A percentile compares a stretch with the other conserved stretches of the same genome.
phyloP scores from a whole-genome alignment of 2,888 invertebrate species.

The Andrena fulva region DNA sequence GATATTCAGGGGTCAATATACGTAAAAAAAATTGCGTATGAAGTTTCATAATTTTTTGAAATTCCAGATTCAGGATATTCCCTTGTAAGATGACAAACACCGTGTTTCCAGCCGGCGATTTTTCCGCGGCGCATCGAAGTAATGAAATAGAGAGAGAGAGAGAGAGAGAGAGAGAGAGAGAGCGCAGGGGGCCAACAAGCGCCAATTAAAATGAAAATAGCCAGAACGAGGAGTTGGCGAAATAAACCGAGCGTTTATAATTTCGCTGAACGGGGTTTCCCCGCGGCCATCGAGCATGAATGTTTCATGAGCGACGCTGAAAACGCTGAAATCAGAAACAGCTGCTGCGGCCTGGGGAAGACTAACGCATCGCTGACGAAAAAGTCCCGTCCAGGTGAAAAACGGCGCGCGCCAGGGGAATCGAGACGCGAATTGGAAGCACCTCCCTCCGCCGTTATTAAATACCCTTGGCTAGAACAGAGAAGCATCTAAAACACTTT shows the following conservation, averaged over 20 bases:
- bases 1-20: too few species aligned
- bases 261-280: conserved; percentile 43
- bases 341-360: conserved; percentile 19
- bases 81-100: too few species aligned
- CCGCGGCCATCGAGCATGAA: conserved; percentile 49
- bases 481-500: too few species aligned
- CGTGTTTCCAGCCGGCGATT: conserved; percentile 11
- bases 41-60: too few species aligned
- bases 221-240: conserved; percentile 23
- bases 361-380: conserved; percentile 10
- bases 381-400: conserved; percentile 10
- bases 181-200: conserved; percentile 5
- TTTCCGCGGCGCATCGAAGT: conserved; percentile 20
- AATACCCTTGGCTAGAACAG: too few species aligned
- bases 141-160: conserved; percentile 16
- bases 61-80: too few species aligned
- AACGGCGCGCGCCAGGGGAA: neutral
- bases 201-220: conserved; percentile 61
- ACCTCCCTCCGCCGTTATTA: too few species aligned
- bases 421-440: too few species aligned
- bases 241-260: conserved; percentile 51
- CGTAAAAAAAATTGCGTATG: too few species aligned
- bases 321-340: conserved; percentile 47
- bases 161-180: too few species aligned
- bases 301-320: conserved; percentile 50